Conservation (phyloP, 2,888 invertebrate genomes). For the Lacanobia wlatinum region DNA sequence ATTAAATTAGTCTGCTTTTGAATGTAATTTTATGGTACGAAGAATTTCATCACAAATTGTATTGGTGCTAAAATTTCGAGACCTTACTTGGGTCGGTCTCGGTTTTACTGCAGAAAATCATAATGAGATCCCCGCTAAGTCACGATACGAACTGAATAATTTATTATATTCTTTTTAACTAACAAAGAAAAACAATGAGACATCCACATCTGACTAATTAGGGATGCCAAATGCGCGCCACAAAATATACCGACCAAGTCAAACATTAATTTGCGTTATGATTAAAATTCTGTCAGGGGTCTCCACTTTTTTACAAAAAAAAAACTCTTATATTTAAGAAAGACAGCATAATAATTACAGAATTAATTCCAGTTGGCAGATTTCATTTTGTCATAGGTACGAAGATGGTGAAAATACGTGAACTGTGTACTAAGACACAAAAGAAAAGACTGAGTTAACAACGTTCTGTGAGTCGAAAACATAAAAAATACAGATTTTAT, state of each 20-base stretch:
- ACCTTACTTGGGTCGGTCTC: constrained; percentile 1
- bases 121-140: constrained; percentile 35
- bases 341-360: constrained; percentile 37
- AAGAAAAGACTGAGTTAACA: constrained; percentile 1
- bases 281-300: constrained; percentile 46
- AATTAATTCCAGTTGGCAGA: constrained; percentile 35
- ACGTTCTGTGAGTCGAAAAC: constrained; percentile 4
- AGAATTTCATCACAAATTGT: constrained; percentile 25
- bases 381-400: constrained; percentile 38
- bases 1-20: constrained; percentile 12
- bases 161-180: constrained; percentile 48
- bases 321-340: constrained; percentile 14
- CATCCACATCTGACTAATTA: constrained; percentile 56
- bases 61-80: constrained; percentile 29
- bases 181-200: constrained; percentile 54
- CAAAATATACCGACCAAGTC: constrained; percentile 48
- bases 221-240: constrained; percentile 57
- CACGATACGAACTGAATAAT: constrained; percentile 45
- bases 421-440: constrained; percentile 19
- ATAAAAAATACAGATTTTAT: constrained; percentile 18
- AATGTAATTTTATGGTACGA: constrained; percentile 33
- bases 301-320: constrained; percentile 23
- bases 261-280: constrained; percentile 61
- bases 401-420: constrained; percentile 21
- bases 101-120: constrained; percentile 21